phyloP scores from a whole-genome alignment of 2,888 invertebrate genomes.

The Eupeodes luniger region DNA sequence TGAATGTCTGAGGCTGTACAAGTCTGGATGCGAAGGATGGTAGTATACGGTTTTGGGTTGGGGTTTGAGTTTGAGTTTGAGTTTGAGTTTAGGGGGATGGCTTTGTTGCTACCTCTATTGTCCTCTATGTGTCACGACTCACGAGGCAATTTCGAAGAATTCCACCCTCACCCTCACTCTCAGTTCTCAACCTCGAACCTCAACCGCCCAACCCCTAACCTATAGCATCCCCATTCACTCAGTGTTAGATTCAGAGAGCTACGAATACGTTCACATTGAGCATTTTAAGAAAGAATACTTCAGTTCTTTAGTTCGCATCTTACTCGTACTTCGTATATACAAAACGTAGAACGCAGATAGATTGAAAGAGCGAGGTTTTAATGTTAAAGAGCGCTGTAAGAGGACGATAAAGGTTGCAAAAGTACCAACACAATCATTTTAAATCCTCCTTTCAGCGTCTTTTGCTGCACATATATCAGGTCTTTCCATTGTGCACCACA shows the following conservation, averaged over 20 bases:
- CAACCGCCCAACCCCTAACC: background rate
- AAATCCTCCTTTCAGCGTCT: conserved; percentile 54
- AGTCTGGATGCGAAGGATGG: conserved; percentile 18
- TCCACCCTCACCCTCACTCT: conserved; percentile 28
- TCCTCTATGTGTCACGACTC: conserved; percentile 69
- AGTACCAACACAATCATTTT: conserved; percentile 72
- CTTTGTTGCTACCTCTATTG: conserved; percentile 49
- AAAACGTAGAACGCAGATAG: background rate
- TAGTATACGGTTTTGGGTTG: no score
- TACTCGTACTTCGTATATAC: background rate
- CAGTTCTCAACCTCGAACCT: background rate
- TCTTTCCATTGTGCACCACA: conserved; percentile 50
- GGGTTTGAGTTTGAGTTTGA: conserved; percentile 2
- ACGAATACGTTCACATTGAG: conserved; percentile 41
- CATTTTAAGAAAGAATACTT: conserved; percentile 53
- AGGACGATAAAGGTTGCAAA: conserved; percentile 70
- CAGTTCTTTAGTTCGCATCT: conserved; percentile 8
- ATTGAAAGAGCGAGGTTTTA: conserved; percentile 39
- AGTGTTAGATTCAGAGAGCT: conserved; percentile 52
- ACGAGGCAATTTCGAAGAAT: conserved; percentile 71
- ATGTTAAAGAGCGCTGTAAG: conserved; percentile 59
- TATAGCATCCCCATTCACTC: background rate
- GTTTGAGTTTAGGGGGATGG: background rate
- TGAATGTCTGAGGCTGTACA: conserved; percentile 44
- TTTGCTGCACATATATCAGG: conserved; percentile 35